Evolutionary conservation across 2,888 invertebrate species (phyloP).

Genomic region (Ophion slaviceki): DNA sequence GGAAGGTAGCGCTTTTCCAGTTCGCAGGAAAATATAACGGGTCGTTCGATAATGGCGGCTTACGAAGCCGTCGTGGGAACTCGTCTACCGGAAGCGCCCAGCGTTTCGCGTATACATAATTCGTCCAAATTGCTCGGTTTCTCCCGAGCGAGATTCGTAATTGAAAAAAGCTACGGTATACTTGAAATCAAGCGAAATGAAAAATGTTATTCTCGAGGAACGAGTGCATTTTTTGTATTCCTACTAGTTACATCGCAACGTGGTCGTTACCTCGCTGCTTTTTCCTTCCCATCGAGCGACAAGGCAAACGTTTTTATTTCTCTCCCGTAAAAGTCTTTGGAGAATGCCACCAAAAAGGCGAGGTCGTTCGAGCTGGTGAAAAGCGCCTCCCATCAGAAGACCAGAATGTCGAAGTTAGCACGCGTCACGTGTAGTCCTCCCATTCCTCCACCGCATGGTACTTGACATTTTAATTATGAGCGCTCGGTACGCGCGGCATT

Average conservation of each 20-base stretch:
- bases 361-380: slow-evolving; percentile 6
- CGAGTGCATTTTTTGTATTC: neutral
- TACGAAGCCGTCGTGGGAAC: neutral
- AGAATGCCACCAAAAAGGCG: slow-evolving; percentile 1
- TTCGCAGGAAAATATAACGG: slow-evolving; percentile 19
- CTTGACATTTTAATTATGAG: slow-evolving; percentile 63
- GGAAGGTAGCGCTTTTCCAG: neutral
- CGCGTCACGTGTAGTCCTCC: neutral
- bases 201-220: neutral
- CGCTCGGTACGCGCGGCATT: slow-evolving; percentile 34
- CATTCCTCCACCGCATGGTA: neutral
- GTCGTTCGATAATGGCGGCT: slow-evolving; percentile 13
- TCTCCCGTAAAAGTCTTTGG: slow-evolving; percentile 4
- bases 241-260: neutral
- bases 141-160: slow-evolving; percentile 29
- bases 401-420: slow-evolving; percentile 28
- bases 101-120: neutral
- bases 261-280: neutral
- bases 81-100: slow-evolving; percentile 22
- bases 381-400: slow-evolving; percentile 2
- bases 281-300: neutral
- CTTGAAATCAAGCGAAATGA: slow-evolving; percentile 29
- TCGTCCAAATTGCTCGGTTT: slow-evolving; percentile 37
- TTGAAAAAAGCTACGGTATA: slow-evolving; percentile 33
- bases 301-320: slow-evolving; percentile 6